These are phyloP conservation scores for Chrysotoxum bicinctum DNA, from an alignment of 2,888 invertebrate genomes.

Conservation along the genomic window DNA sequence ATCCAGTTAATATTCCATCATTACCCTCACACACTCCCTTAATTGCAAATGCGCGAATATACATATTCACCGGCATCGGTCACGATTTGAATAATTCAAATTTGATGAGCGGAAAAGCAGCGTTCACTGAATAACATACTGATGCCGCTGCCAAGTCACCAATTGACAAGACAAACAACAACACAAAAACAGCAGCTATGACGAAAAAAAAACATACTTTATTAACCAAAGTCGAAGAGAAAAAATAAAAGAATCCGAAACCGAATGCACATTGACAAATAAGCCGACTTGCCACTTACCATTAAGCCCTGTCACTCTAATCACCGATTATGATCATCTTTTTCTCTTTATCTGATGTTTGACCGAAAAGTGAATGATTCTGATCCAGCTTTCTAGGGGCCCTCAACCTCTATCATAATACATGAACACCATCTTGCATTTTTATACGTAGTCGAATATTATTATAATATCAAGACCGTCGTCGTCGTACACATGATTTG, in stretches of 20 bases:
- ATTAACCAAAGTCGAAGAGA: conserved; percentile 33
- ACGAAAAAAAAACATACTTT: background rate
- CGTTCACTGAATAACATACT: conserved; percentile 9
- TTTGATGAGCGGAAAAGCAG: conserved; percentile 59
- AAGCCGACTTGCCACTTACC: conserved; percentile 52
- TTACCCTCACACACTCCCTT: conserved; percentile 65
- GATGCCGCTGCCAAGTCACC: background rate
- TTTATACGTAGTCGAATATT: conserved; percentile 12
- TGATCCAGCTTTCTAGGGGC: conserved; percentile 7
- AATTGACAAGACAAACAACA: conserved; percentile 24
- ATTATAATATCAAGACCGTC: conserved; percentile 17
- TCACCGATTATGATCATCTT: conserved; percentile 62
- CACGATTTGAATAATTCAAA: conserved; percentile 71
- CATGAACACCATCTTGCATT: conserved; percentile 45
- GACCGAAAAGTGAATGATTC: conserved; percentile 40
- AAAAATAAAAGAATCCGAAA: background rate
- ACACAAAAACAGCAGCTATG: background rate
- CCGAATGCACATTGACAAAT: conserved; percentile 44
- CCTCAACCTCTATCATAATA: conserved; percentile 5
- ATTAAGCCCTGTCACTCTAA: conserved; percentile 57
- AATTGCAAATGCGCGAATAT: conserved; percentile 62
- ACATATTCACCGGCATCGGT: conserved; percentile 56
- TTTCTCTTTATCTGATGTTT: conserved; percentile 31
- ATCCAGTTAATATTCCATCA: conserved; percentile 70
- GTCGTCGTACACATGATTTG: conserved; percentile 24